phyloP scores from a whole-genome alignment of 2,888 invertebrate species.

The Pristionchus japonicus region DNA sequence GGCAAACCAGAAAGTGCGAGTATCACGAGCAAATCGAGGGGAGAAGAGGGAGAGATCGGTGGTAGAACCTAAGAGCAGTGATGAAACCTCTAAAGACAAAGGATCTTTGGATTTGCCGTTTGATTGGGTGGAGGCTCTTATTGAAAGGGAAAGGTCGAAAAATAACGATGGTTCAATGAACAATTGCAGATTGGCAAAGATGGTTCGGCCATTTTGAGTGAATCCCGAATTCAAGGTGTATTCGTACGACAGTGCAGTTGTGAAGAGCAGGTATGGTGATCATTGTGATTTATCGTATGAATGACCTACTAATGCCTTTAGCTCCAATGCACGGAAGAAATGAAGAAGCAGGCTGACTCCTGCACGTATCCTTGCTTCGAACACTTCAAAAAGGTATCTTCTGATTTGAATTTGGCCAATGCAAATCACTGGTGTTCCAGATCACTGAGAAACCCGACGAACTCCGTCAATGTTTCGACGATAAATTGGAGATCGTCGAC shows the following conservation, averaged over 20 bases:
- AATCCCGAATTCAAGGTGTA: slow-evolving; percentile 54
- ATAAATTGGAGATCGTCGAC: slow-evolving; percentile 66
- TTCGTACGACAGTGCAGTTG: slow-evolving; percentile 70
- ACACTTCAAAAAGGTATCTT: slow-evolving; percentile 60
- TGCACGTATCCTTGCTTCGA: slow-evolving; percentile 70
- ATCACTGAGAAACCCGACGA: slow-evolving; percentile 65
- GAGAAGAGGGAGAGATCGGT: not conserved
- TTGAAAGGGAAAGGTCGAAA: not conserved
- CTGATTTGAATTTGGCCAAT: not conserved
- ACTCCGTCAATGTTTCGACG: slow-evolving; percentile 67
- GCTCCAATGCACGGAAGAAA: slow-evolving; percentile 67
- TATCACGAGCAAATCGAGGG: not conserved
- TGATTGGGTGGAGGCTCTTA: not conserved
- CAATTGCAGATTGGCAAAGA: slow-evolving; percentile 53
- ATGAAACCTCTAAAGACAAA: not conserved
- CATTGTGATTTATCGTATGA: not conserved
- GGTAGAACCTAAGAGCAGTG: not conserved
- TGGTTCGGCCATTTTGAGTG: slow-evolving; percentile 51
- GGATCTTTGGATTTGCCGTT: not conserved
- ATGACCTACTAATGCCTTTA: not conserved
- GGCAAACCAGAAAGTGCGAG: not conserved
- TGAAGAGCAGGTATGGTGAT: slow-evolving; percentile 57
- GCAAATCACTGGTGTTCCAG: slow-evolving; percentile 47
- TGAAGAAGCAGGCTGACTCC: slow-evolving; percentile 68
- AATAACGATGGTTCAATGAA: not conserved